Percentiles rank a stretch among this genome's conserved stretches.
phyloP scores from a whole-genome alignment of 1,140 invertebrate species.

The Drosophila leontia region DNA sequence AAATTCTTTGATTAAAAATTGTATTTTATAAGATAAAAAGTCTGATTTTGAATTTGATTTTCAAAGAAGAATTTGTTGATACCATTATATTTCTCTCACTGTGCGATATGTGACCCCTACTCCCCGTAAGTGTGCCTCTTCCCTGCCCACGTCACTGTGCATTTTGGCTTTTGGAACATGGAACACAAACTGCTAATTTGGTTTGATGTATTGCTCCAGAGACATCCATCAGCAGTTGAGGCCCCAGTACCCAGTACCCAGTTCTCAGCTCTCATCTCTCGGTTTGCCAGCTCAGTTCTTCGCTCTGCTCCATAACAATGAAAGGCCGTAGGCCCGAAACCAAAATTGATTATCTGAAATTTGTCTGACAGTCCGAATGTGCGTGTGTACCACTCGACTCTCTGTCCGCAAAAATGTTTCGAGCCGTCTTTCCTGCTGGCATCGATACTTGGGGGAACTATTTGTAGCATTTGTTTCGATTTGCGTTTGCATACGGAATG shows the following conservation, averaged over 20 bases:
- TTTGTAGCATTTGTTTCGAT: slow-evolving; percentile 41
- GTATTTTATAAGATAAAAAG: too few relatives aligned
- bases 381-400: slow-evolving; percentile 12
- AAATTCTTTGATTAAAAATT: too few relatives aligned
- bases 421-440: slow-evolving; percentile 9
- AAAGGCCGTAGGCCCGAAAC: slow-evolving; percentile 25
- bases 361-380: slow-evolving; percentile 30
- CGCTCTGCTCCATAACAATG: slow-evolving; percentile 24
- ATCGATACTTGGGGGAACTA: slow-evolving; percentile 43
- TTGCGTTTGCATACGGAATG: slow-evolving; percentile 27
- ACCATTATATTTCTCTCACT: background rate
- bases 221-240: slow-evolving; percentile 70
- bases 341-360: slow-evolving; percentile 75
- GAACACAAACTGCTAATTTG: slow-evolving; percentile 75
- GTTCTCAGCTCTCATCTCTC: slow-evolving; percentile 2
- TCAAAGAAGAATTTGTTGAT: background rate
- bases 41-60: too few relatives aligned
- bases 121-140: slow-evolving; percentile 27
- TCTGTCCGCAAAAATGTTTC: slow-evolving; percentile 27
- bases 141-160: slow-evolving; percentile 23
- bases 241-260: slow-evolving; percentile 7
- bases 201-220: slow-evolving; percentile 80
- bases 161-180: slow-evolving; percentile 58
- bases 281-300: background rate
- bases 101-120: background rate